Base-by-base conservation (phyloP, 2,797 vertebrate species). In the Cuniculus paca region DNA sequence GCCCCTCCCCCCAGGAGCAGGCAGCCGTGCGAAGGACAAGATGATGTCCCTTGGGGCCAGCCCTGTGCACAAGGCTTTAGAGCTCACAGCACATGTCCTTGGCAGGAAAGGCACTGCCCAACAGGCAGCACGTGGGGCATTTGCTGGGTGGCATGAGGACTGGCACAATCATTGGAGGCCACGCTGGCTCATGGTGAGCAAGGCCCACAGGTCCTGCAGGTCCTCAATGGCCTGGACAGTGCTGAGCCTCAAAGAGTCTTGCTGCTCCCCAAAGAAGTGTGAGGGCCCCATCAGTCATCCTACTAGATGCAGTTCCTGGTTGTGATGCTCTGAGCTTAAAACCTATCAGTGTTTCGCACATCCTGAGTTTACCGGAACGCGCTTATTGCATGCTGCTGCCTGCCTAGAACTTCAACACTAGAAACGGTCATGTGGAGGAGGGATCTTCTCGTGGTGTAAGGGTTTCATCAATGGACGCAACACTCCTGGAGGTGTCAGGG, bases 241-340 rank as follows among this genome's bases (percentile, higher is more conserved):
- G 28, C 52, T 48, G 54, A 56, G 17, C n/a, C 36, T 16, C 20
- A 8, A 80, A 54, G 48, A 85, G 31, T 24, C 39, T 48, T 74
- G 75, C 56, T 54, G 2, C 36, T 78, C 52, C 68, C 52, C 52
- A 42, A 39, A 88, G 61, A 88, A 70, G 2, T 68, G 8, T 28
- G 11, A 61, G n/a, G 28, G 11, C 74, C 60, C 6, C 20, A 54
- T 26, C 31, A 50, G 42, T 65, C 39, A 78, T 1, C 90, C 65
- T 52, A 48, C 20, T 16, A 45, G 24, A 3, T 75, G 10, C 65
- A 93, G 91, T 93, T n/a, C 10, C 65, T 79, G 1, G 89, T 85
- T 72, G 19, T 79, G 61, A 58, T 52, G 12, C 70, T 86, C 48
- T 65, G 31, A 87, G 48, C 61, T 88, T 94, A 94, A 91, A 94